A percentile compares a stretch with the other conserved stretches of the same genome.
Evolutionary conservation across 2,797 vertebrate species (phyloP).

Genomic region (Enteromius trimaculatus): DNA sequence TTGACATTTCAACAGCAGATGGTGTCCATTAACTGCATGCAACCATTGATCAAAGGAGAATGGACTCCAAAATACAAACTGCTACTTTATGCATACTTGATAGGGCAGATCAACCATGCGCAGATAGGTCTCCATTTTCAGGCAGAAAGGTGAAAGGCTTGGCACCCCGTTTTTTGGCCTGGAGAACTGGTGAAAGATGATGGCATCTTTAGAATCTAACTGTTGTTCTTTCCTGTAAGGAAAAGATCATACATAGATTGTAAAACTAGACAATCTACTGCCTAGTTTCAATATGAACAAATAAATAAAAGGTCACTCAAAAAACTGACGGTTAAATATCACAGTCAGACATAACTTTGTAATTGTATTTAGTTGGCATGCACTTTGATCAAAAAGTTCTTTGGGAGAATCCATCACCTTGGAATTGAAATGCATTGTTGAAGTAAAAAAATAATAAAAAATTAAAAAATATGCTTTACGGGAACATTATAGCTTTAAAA

Average conservation of each 20-base stretch:
- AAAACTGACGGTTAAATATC: slow-evolving; percentile 7
- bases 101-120: slow-evolving; percentile 97
- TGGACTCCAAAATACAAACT: neutral
- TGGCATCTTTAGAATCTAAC: slow-evolving; percentile 95
- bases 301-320: neutral
- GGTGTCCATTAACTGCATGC: neutral
- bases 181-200: slow-evolving; percentile 98
- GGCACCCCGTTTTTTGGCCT: slow-evolving; percentile 92
- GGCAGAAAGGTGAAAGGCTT: slow-evolving; percentile 95
- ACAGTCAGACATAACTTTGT: neutral
- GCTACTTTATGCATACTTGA: slow-evolving; percentile 80
- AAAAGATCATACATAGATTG: slow-evolving; percentile 14
- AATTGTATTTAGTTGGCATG: neutral
- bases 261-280: neutral
- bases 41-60: slow-evolving; percentile 12
- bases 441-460: neutral
- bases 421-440: neutral
- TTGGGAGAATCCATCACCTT: neutral
- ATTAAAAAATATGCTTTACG: neutral
- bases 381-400: neutral
- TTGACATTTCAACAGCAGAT: slow-evolving; percentile 28
- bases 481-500: neutral
- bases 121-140: slow-evolving; percentile 97
- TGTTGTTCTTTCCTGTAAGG: slow-evolving; percentile 90
- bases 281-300: neutral